Evolutionary conservation across 1,140 invertebrate genomes (phyloP), one percentile per base, ranked within the genome.

Genomic region (Polyergus mexicanus): DNA sequence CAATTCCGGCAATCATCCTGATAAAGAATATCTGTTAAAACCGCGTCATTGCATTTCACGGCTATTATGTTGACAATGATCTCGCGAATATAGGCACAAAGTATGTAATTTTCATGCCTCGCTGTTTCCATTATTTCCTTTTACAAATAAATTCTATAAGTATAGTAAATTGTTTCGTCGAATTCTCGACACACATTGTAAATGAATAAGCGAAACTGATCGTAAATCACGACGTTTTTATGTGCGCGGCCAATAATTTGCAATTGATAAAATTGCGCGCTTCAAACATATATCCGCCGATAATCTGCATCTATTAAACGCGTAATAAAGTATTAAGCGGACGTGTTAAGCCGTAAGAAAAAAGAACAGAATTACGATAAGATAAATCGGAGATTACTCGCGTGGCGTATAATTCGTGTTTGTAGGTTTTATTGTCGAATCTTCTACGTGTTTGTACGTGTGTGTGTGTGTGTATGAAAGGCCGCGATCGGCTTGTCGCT

Each of bases 1-100:
- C 68, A 72, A 54, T 83, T 60, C 77, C 54, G 41, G 22, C 68
- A 69, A 83, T 83, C 78, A 81, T 81, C 66, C 66, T 25, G 68
- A 83, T 83, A 83, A 83, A 74, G 78, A 83, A 83, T 83, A 83
- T 83, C 78, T 38, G 68, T 60, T 83, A 83, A 83, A 83, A 35
- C 54, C 56, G 41, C 71, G 56, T 19, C 25, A 69, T 60, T 58
- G 68, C 68, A 41, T 83, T 32, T 62, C 32, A 22, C 13, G 10
- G 28, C 54, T 62, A 32, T 83, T 81, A 60, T 28, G 19, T 74
- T 60, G 74, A 74, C 54, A 74, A 60, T n/a, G 54, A 47, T 44
- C 54, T 58, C 78, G 10, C 78, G 41, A 58, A 58, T 19, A 47
- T 32, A 16, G 16, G 58, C 58, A 28, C 19, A 16, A 54, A 10